Base-by-base conservation (phyloP, 2,888 invertebrate genomes). In the Orchestes rusci region DNA sequence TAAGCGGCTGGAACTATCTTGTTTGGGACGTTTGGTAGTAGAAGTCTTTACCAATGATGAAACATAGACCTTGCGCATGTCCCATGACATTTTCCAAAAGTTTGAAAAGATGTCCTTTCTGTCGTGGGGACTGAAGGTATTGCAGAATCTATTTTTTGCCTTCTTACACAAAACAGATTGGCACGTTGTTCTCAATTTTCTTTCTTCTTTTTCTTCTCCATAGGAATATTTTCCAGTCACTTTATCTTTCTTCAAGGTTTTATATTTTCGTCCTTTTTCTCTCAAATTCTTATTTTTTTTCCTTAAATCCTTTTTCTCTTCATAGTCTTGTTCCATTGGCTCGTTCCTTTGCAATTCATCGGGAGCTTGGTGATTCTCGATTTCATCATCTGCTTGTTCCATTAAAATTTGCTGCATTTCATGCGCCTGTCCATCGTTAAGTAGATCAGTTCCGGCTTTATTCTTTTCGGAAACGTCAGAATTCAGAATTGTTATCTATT, bases 91-190 rank as follows among this genome's bases (percentile, higher is more conserved):
- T 27, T 38, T 38, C 38, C 39, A 39, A 30, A 39, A 39, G 31
- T 39, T 39, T 16, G 10, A 39, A 39, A 39, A 30, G 29, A 16
- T 39, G 2, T 39, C 2, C 12, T 31, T 30, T 30, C 39, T 39
- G 16, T 41, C 33, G 2, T 41, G 33, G 10, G n/a, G 33, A 3
- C 2, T 34, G 20, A 40, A 40, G 20, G 4, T 41, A 19, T 10
- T 10, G 10, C 10, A 23, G 10, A 23, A 23, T 10, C 23, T 23
- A 23, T 23, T 23, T 23, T 23, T 41, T 34, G 20, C 31, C 5
- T 38, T 38, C 4, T 38, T 35, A 13, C 41, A 41, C 27, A 41
- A 18, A 19, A 41, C 41, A 41, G 41, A 41, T 34, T 33, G 33
- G 23, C 33, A 41, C 19, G 41, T 27, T 34, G 33, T 20, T 34